Evolutionary conservation across 2,797 vertebrate species (phyloP).

Genomic region (Echiichthys vipera): DNA sequence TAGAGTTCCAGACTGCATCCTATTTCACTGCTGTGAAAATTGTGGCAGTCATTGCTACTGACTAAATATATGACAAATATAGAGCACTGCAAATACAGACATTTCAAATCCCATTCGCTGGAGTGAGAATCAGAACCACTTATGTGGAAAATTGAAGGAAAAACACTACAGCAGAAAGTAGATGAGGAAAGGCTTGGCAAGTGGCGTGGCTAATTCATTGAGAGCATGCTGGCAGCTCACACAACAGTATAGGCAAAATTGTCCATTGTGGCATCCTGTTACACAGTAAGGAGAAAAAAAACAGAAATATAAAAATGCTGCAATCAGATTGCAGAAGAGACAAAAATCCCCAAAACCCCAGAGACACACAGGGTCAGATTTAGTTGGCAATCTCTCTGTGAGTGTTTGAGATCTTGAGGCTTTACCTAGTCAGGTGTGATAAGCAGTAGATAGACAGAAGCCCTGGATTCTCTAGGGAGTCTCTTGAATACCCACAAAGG

Average conservation of each 20-base stretch:
- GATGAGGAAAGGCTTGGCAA: conserved; percentile 71
- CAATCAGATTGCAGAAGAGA: conserved; percentile 27
- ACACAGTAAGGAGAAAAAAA: neutral
- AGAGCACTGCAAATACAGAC: conserved; percentile 56
- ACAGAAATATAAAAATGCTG: conserved; percentile 28
- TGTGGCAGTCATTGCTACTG: conserved; percentile 36
- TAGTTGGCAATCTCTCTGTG: conserved; percentile 54
- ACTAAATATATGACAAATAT: conserved; percentile 70
- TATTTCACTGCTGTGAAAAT: conserved; percentile 39
- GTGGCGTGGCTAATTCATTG: conserved; percentile 76
- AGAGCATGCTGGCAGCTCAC: conserved; percentile 62
- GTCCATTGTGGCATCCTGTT: conserved; percentile 43
- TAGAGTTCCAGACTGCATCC: conserved; percentile 39
- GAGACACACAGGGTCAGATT: conserved; percentile 60
- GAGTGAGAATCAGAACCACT: conserved; percentile 68
- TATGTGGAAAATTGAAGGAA: conserved; percentile 81
- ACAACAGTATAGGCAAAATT: conserved; percentile 58
- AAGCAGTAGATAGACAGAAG: conserved; percentile 71
- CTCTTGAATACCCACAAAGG: conserved; percentile 72
- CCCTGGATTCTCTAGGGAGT: conserved; percentile 65
- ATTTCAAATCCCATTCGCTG: conserved; percentile 63
- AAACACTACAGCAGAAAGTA: conserved; percentile 75
- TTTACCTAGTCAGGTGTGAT: conserved; percentile 81
- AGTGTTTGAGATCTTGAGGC: conserved; percentile 70
- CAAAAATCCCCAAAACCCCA: conserved; percentile 39